Percentiles rank a stretch among this genome's conserved stretches.
Evolutionary conservation across 2,113 vertebrate species (phyloP).

Genomic region (Oreochromis niloticus): DNA sequence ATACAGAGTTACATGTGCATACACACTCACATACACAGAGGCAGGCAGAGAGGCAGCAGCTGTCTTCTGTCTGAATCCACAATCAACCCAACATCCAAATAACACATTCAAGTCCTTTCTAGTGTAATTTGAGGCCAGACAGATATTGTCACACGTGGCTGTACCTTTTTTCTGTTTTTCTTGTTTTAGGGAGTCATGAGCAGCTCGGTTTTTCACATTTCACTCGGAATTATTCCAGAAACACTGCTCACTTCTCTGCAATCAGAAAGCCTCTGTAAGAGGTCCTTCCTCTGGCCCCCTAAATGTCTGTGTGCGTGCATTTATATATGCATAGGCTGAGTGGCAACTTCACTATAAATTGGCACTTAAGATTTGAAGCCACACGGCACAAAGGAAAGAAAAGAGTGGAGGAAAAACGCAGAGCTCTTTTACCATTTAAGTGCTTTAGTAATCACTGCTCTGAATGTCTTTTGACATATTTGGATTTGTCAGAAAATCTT

Average conservation of each 20-base stretch:
- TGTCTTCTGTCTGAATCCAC: not conserved
- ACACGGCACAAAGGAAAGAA: not conserved
- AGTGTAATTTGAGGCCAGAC: not conserved
- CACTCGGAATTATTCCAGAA: not conserved
- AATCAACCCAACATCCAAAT: conserved; percentile 13
- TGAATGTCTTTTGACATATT: not conserved
- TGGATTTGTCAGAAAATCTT: not conserved
- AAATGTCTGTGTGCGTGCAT: not conserved
- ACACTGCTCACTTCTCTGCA: not conserved
- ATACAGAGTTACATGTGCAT: not conserved
- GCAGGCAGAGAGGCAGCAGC: not conserved
- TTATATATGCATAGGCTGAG: not conserved
- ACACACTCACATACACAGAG: not conserved
- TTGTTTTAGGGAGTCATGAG: not conserved
- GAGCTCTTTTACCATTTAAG: not conserved
- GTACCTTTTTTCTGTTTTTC: not conserved
- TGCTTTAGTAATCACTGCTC: not conserved
- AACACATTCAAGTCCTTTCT: not conserved
- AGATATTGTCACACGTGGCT: not conserved
- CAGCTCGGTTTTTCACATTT: not conserved
- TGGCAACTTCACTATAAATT: not conserved
- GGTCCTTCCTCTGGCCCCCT: not conserved
- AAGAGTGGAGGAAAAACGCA: not conserved
- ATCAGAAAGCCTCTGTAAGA: not conserved
- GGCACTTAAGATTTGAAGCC: not conserved